Base-by-base conservation (phyloP, 2,113 vertebrate species). In the Syngnathus typhle region DNA sequence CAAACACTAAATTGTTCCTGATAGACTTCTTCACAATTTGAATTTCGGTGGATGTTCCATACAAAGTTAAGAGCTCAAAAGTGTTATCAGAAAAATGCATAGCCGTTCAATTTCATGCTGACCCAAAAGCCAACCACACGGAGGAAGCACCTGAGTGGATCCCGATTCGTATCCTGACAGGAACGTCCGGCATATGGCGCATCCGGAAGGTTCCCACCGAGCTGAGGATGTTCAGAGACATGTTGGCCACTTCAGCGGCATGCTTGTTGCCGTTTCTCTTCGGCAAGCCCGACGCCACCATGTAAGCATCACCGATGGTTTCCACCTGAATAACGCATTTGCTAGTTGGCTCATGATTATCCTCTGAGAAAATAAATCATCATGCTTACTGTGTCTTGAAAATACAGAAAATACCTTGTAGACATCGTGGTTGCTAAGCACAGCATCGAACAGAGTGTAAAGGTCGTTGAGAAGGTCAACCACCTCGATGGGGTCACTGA, bases 401-500 rank as follows among this genome's bases (percentile, higher is more conserved):
- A 32, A 32, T 32, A 32, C 3, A 3, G 27, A 32, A 32, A 32
- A 32, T 32, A 95, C 93, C 93, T 98, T 98, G 77, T 98, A 98
- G 74, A 98, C 95, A 27, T 97, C 93, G 0, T 98, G 95, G 78
- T 91, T 96, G 65, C 90, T 85, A 72, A 96, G 91, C 77, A 98
- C 93, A 0, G 93, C 94, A 60, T 96, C 94, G 49, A 98, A 96
- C 5, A 96, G 87, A 0, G 92, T 90, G 78, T 97, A 98, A 67
- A 98, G 93, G 67, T 98, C 94, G 60, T 98, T 98, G 41, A 98
- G 91, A 59, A 97, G 94, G 83, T 97, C 93, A 3, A 98, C 95
- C 64, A 97, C 93, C 78, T 96, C 94, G 15, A 94, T 96, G 66
- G 94, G 94, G 47, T 97, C 94, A 27, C 94, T 98, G 71, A 98